Conservation (phyloP, 2,888 invertebrate species). For the Caenorhabditis uteleia region DNA sequence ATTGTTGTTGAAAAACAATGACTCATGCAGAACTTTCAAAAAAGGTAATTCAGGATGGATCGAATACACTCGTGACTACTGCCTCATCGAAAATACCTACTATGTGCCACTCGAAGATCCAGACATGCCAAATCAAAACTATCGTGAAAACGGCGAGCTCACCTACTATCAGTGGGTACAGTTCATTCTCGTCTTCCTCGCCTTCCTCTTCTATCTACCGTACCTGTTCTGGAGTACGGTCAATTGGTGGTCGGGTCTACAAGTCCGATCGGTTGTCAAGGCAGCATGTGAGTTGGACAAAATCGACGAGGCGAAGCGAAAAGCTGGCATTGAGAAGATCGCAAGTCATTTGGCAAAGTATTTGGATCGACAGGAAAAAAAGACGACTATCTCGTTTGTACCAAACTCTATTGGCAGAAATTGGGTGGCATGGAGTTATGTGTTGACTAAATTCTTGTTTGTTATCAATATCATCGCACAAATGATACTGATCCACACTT, state of each 20-base stretch:
- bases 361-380: constrained; percentile 9
- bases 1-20: too few species aligned
- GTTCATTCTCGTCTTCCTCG: constrained; percentile 66
- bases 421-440: constrained; percentile 54
- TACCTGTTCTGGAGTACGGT: constrained; percentile 67
- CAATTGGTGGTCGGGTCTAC: constrained; percentile 63
- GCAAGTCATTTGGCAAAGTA: constrained; percentile 22
- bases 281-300: constrained; percentile 19
- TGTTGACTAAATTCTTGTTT: constrained; percentile 66
- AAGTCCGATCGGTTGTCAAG: constrained; percentile 38
- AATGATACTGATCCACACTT: constrained; percentile 59
- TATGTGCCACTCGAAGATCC: constrained; percentile 60
- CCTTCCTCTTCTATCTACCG: constrained; percentile 66
- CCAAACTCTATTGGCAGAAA: constrained; percentile 19
- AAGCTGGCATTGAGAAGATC: constrained; percentile 35
- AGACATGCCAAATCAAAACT: constrained; percentile 38
- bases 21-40: too few species aligned
- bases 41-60: too few species aligned
- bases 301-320: constrained; percentile 11
- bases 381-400: constrained; percentile 25
- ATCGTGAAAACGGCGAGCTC: constrained; percentile 53
- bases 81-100: constrained; percentile 73
- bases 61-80: constrained; percentile 73
- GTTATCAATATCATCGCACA: constrained; percentile 61
- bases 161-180: constrained; percentile 69